Base-by-base conservation (phyloP, 1,140 invertebrate species). In the Chrysopa pallens region DNA sequence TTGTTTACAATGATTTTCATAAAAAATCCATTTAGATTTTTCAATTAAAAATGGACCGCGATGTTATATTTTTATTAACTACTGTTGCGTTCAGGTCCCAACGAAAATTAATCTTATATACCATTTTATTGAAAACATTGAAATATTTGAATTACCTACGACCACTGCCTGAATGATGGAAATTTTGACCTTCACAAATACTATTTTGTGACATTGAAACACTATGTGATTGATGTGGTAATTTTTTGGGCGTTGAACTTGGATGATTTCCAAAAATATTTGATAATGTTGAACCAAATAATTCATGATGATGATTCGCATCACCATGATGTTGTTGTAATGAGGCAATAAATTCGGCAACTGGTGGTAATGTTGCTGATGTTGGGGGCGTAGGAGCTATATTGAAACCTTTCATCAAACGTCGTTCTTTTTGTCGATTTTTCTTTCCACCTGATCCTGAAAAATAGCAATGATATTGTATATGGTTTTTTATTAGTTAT, bases 331-430 rank as follows among this genome's bases (percentile, higher is more conserved):
- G 70, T 46, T 76, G 70, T 48, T 79, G 72, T 38, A 83, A 55
- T 4, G 76, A 79, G 0, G 78, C 74, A 45, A 77, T 72, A 51
- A 80, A 78, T 59, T 85, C 82, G 17, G 79, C 78, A 7, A 84
- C 79, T 1, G 80, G 79, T 17, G 79, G 73, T 37, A 84, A 59
- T 13, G 70, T 69, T 27, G 55, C 54, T 23, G 69, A 61, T 8
- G 64, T 66, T 9, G 68, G 69, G 4, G 80, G 77, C 31, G 73
- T 67, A 0, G 76, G 74, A 2, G 74, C 80, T 36, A 89, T 85
- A 63, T 93, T 90, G 69, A 93, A 93, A 2, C 89, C 89, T 60
- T 93, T 93, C 86, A 92, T 91, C 23, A 93, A 64, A 1, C 88
- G 74, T 1, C 89, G 71, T 56, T 92, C 88, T 63, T 90, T 89